Evolutionary conservation across 2,888 invertebrate species (phyloP).

Genomic region (Willowsia nigromaculata): DNA sequence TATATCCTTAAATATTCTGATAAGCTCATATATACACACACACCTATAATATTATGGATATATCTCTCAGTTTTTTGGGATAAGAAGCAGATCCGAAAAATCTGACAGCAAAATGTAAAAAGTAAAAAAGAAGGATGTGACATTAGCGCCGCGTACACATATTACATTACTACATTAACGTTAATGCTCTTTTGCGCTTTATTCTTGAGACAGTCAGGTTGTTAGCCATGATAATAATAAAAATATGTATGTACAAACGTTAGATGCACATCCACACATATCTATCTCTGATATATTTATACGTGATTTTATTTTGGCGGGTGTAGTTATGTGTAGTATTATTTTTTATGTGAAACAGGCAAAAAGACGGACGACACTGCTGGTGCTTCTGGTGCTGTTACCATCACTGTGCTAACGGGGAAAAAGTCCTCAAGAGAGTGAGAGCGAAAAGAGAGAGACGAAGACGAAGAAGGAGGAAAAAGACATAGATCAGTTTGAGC

Average conservation of each 20-base stretch:
- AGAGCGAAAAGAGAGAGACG: slow-evolving; percentile 13
- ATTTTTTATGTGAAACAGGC: slow-evolving; percentile 60
- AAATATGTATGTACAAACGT: slow-evolving; percentile 19
- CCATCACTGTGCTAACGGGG: not conserved
- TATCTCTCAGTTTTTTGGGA: slow-evolving; percentile 29
- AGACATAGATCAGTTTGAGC: slow-evolving; percentile 73
- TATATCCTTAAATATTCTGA: not conserved
- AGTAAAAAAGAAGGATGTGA: slow-evolving; percentile 67
- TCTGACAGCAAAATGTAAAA: slow-evolving; percentile 69
- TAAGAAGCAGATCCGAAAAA: slow-evolving; percentile 72
- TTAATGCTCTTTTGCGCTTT: slow-evolving; percentile 62
- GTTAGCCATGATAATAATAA: slow-evolving; percentile 44
- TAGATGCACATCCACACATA: not conserved
- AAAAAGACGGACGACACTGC: slow-evolving; percentile 53
- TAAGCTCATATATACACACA: not conserved
- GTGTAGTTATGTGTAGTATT: slow-evolving; percentile 25
- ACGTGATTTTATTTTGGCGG: not conserved
- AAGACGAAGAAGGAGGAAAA: slow-evolving; percentile 63
- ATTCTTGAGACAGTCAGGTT: slow-evolving; percentile 55
- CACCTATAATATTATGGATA: not conserved
- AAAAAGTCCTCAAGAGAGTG: slow-evolving; percentile 34
- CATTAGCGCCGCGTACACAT: slow-evolving; percentile 67
- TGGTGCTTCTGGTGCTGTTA: slow-evolving; percentile 20
- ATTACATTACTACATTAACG: slow-evolving; percentile 69
- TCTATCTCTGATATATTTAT: not conserved